Evolutionary conservation across 2,113 vertebrate genomes (phyloP).

Genomic region (Pitta sordida): DNA sequence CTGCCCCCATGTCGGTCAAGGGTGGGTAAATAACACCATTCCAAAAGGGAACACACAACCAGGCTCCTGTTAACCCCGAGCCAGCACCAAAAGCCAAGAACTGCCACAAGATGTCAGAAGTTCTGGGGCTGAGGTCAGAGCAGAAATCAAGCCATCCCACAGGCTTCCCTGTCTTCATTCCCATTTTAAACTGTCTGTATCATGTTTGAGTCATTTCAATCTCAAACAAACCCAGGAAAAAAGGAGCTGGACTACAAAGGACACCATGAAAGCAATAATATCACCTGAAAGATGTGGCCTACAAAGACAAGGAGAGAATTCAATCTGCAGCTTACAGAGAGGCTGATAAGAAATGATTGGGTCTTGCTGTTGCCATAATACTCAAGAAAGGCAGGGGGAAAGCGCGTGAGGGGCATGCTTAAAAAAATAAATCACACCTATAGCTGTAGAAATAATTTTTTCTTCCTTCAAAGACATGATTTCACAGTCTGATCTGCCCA

Average conservation of each 20-base stretch:
- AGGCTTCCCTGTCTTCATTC: not conserved
- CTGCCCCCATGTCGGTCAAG: not conserved
- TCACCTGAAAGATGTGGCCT: conserved; percentile 27
- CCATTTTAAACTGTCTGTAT: not conserved
- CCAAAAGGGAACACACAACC: not conserved
- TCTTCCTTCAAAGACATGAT: conserved; percentile 3
- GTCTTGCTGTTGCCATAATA: not conserved
- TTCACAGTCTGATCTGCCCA: conserved; percentile 4
- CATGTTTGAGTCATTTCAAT: not conserved
- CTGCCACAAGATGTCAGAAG: not conserved
- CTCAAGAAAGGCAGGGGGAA: not conserved
- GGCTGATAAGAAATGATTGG: conserved; percentile 13
- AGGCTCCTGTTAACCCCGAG: not conserved
- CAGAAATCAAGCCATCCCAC: not conserved
- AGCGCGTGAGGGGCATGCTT: not conserved
- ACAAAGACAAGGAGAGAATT: conserved; percentile 17
- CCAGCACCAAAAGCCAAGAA: not conserved
- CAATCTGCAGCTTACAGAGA: conserved; percentile 21
- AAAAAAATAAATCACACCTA: not conserved
- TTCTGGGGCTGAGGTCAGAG: not conserved
- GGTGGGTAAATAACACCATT: not conserved
- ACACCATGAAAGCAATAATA: conserved; percentile 27
- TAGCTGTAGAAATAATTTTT: not conserved
- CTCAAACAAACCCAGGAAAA: not conserved
- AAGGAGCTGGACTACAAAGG: conserved; percentile 29